Evolutionary conservation across 1,140 invertebrate species (phyloP), one percentile per base, ranked within the genome.

Genomic region (Polypedilum vanderplanki): DNA sequence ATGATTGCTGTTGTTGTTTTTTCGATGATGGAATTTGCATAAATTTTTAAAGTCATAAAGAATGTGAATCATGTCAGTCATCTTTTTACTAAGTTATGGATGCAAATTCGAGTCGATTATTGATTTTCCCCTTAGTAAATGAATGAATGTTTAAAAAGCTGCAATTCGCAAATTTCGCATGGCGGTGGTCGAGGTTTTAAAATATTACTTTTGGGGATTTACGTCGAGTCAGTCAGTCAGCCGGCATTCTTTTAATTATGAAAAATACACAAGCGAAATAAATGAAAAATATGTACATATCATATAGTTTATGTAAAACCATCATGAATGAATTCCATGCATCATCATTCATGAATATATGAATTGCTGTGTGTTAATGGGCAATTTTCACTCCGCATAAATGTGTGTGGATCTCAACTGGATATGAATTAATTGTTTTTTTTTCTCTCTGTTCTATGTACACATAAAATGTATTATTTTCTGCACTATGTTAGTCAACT

Each of bases 41-140:
- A 57, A 57, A 57, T 57, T 57, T 57, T 57, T 57, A 57, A 57
- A 57, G 46, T 57, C 46, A 57, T n/a, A 57, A 57, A 57, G n/a
- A 57, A 12, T n/a, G n/a, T 57, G 4, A 12, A n/a, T 57, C 46
- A 57, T 57, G 46, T 57, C 46, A 57, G 12, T 57, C 46, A 57
- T 57, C 46, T 57, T 3, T n/a, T 15, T 12, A 57, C 12, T 57
- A n/a, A n/a, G n/a, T 57, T 57, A n/a, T n/a, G 3, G 46, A 57
- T 57, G 46, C 46, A 57, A 57, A 57, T 57, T 12, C 12, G 46
- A 57, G 46, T 57, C 10, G 46, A 57, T 57, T 57, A 57, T 57
- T 57, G 46, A 57, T 57, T 57, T 57, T 33, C 5, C 24, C 24
- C 24, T 33, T 5, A 33, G 24, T 5, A 33, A 5, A 33, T 33